Percentiles rank a stretch among this genome's conserved stretches.
These are phyloP conservation scores for Leptopilina boulardi DNA, from an alignment of 1,140 invertebrate species.

Conservation along the genomic window DNA sequence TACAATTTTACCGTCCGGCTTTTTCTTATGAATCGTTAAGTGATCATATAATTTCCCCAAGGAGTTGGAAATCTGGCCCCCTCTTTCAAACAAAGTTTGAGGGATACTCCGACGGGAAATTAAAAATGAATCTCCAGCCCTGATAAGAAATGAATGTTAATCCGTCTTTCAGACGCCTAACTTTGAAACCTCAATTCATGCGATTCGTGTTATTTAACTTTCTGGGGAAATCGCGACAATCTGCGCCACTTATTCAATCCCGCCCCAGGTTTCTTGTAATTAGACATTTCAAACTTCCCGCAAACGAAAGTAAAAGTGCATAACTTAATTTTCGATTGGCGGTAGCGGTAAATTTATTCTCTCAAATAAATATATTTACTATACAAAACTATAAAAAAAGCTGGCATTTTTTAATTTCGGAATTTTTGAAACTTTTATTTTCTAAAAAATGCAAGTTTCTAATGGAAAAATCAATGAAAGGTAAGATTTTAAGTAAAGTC, in stretches of 20 bases:
- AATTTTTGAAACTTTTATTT: no score
- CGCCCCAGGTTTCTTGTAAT: background rate
- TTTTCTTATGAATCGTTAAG: constrained; percentile 16
- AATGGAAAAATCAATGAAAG: no score
- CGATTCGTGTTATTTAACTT: constrained; percentile 20
- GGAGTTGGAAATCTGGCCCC: background rate
- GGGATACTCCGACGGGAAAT: constrained; percentile 8
- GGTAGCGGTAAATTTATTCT: no score
- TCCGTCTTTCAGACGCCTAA: background rate
- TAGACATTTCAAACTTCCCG: background rate
- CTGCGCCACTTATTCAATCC: background rate
- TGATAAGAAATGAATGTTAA: constrained; percentile 30
- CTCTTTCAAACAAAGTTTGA: constrained; percentile 22
- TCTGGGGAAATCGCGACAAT: background rate
- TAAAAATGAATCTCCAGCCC: background rate
- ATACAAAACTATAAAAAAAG: no score
- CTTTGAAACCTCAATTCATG: constrained; percentile 17
- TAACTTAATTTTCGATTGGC: no score
- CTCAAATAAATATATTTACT: no score
- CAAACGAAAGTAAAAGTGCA: background rate
- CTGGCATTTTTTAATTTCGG: no score
- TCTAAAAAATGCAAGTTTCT: no score
- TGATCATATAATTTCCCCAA: background rate
- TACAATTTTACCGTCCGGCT: background rate
- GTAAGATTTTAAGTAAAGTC: no score